Percentiles rank a stretch among this genome's conserved stretches.
phyloP scores from a whole-genome alignment of 53 echinoderm and acorn worm species.

The Actinopyga echinites region DNA sequence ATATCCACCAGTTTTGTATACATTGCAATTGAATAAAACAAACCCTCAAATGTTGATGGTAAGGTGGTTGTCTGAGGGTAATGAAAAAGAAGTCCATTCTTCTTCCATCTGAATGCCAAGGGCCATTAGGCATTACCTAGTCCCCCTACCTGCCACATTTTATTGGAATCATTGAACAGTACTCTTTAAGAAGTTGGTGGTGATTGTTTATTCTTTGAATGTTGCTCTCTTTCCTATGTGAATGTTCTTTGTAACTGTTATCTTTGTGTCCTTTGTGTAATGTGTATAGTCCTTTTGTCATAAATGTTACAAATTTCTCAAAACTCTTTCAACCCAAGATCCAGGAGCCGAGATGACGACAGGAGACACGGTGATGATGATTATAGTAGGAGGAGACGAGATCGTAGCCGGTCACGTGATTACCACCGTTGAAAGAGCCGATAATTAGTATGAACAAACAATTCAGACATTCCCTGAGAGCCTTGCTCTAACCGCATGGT shows the following conservation, averaged over 20 bases:
- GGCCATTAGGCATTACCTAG: too few species aligned
- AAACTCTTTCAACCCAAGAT: slow-evolving; percentile 54
- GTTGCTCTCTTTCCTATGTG: not conserved
- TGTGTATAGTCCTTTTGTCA: not conserved
- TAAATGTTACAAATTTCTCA: slow-evolving; percentile 27
- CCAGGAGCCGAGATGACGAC: slow-evolving; percentile 38
- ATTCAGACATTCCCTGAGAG: not conserved
- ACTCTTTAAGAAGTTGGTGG: not conserved
- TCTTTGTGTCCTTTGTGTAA: not conserved
- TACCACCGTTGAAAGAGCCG: slow-evolving; percentile 1
- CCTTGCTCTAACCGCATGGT: slow-evolving; percentile 14
- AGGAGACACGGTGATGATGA: slow-evolving; percentile 49
- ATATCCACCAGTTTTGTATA: too few species aligned
- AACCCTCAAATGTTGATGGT: too few species aligned
- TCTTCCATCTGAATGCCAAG: too few species aligned
- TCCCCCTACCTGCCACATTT: not conserved
- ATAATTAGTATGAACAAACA: slow-evolving; percentile 23
- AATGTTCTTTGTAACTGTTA: not conserved
- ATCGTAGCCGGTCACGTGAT: slow-evolving; percentile 53
- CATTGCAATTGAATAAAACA: too few species aligned
- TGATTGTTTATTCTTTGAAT: not conserved
- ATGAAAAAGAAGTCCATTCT: too few species aligned
- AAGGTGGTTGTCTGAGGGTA: too few species aligned
- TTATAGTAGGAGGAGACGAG: slow-evolving; percentile 52
- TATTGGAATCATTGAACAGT: not conserved